Percentiles rank a stretch among this genome's conserved stretches.
Conservation (phyloP, 2,797 vertebrate genomes). For the Acanthurus leucopareius region DNA sequence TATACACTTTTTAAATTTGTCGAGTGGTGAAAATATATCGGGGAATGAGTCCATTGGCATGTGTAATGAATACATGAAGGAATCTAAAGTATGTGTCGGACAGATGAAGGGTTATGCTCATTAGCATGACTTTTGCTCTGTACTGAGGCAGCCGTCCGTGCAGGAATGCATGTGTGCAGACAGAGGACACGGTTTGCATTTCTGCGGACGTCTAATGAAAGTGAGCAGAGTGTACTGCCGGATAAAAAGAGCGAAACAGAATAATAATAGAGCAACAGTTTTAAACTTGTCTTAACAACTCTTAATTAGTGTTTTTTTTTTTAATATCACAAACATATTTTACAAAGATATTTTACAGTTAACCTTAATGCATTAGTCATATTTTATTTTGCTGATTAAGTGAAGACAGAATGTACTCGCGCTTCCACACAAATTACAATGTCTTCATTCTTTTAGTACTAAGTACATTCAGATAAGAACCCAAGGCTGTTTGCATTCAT, state of each 20-base stretch:
- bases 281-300: no score
- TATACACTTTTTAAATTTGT: conserved; percentile 50
- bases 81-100: conserved; percentile 23
- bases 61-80: conserved; percentile 47
- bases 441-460: conserved; percentile 1
- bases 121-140: conserved; percentile 30
- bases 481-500: conserved; percentile 20
- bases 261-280: not conserved
- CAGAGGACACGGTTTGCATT: conserved; percentile 11
- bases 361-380: not conserved
- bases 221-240: not conserved
- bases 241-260: not conserved
- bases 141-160: conserved; percentile 1
- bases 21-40: conserved; percentile 54
- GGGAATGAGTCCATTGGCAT: conserved; percentile 20
- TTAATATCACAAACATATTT: no score
- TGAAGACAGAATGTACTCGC: conserved; percentile 13
- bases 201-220: not conserved
- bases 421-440: conserved; percentile 1
- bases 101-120: conserved; percentile 25
- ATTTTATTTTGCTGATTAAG: conserved; percentile 1
- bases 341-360: conserved; percentile 2
- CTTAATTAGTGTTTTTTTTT: no score
- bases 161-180: conserved; percentile 1
- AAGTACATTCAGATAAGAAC: conserved; percentile 28